Evolutionary conservation across 2,113 vertebrate genomes (phyloP), one percentile per base, ranked within the genome.

Genomic region (Melozone crissalis): DNA sequence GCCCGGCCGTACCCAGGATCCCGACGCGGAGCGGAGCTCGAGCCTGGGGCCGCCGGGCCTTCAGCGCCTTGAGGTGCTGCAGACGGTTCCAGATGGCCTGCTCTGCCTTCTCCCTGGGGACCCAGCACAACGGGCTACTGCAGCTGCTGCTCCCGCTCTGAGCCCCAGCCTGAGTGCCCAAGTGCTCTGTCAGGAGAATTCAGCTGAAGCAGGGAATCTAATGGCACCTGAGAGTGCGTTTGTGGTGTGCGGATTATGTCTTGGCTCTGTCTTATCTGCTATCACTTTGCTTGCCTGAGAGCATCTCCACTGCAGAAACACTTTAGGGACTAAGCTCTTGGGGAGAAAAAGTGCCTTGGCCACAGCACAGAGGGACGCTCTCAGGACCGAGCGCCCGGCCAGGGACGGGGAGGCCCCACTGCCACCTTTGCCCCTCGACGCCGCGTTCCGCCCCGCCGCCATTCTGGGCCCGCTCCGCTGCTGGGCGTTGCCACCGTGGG

Each of bases 1-100:
- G 65, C 23, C 2, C 2, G 7, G 62, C 55, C 20, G 1, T 98
- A 99, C 99, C 99, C 95, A 99, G 98, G 95, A 99, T 97, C 62
- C 99, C 99, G 28, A 99, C 98, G 95, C 98, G 99, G 74, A 99
- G 97, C 3, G 98, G 98, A 1, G 85, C 47, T 3, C 39, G 80
- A 14, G 91, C 95, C 78, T 77, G 98, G 24, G 78, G 71, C 39
- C 98, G 97, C 82, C 90, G 98, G 68, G 94, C 97, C 96, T 99
- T 99, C 93, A 99, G 97, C 1, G 94, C 95, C 61, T 95, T 98
- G 30, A 99, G 98, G 23, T 98, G 98, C 58, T 72, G 97, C 65
- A 99, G 97, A 71, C 99, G 98, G 61, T 99, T 99, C 99, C 99
- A 99, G 84, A 99, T 98, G 1, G 98, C 98, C 96, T 99, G 98